Conservation (phyloP, 2,797 vertebrate species). For the Centropyge bicolor region DNA sequence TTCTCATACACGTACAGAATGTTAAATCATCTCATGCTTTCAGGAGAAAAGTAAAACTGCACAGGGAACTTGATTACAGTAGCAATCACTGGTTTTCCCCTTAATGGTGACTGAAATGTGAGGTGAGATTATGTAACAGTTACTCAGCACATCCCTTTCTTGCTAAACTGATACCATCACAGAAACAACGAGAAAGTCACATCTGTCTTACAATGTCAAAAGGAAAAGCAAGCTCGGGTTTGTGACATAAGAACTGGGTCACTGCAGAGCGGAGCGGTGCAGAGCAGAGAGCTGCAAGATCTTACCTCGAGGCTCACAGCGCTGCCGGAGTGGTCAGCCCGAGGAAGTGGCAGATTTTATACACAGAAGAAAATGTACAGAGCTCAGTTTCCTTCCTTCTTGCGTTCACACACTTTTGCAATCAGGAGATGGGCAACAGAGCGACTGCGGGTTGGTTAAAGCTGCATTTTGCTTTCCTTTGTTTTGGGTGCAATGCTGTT, state of each 20-base stretch:
- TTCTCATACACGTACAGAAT: neutral
- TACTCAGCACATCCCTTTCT: neutral
- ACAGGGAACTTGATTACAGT: too few species aligned
- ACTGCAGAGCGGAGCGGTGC: constrained; percentile 11
- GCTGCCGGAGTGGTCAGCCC: constrained; percentile 28
- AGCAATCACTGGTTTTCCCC: neutral
- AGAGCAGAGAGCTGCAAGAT: constrained; percentile 34
- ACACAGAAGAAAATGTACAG: neutral
- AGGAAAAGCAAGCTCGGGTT: neutral
- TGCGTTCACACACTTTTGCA: constrained; percentile 27
- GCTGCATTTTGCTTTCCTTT: neutral
- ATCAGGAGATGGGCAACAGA: neutral
- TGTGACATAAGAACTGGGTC: constrained; percentile 46
- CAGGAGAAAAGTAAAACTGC: neutral
- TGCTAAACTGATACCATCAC: neutral
- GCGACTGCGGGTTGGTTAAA: neutral
- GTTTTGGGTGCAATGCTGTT: neutral
- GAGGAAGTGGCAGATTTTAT: constrained; percentile 58
- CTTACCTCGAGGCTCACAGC: constrained; percentile 55
- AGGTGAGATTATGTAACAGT: constrained; percentile 14
- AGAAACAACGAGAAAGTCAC: too few species aligned
- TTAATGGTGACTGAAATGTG: neutral
- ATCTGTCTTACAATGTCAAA: neutral
- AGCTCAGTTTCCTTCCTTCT: constrained; percentile 60
- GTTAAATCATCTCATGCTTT: neutral